Conservation (phyloP, 1,140 invertebrate species). For the Drosophila sturtevanti region DNA sequence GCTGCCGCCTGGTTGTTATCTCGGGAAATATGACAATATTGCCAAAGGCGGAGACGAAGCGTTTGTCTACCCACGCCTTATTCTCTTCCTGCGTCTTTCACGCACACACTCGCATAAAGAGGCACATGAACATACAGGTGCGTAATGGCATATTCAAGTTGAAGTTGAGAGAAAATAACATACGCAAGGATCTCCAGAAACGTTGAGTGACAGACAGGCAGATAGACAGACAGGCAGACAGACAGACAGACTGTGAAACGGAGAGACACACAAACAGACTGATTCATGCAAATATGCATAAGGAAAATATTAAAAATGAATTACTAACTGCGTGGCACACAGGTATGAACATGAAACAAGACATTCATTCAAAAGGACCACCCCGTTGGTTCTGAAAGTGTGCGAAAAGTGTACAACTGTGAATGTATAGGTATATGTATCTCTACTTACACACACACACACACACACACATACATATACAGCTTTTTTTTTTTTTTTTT, state of each 20-base stretch:
- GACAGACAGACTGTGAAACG: not conserved
- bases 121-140: too few species aligned
- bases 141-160: conserved; percentile 67
- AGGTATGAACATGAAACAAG: conserved; percentile 6
- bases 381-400: not conserved
- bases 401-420: too few species aligned
- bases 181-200: conserved; percentile 8
- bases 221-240: conserved; percentile 33
- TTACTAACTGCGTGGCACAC: conserved; percentile 46
- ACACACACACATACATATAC: too few species aligned
- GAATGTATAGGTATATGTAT: not conserved
- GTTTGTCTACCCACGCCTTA: conserved; percentile 18
- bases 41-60: conserved; percentile 37
- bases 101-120: conserved; percentile 21
- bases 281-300: conserved; percentile 61
- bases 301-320: conserved; percentile 74
- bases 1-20: conserved; percentile 55
- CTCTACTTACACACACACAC: not conserved
- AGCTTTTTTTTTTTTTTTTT: conserved; percentile 13
- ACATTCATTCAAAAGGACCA: conserved; percentile 4
- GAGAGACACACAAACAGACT: conserved; percentile 35
- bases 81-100: conserved; percentile 26
- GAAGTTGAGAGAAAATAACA: conserved; percentile 51
- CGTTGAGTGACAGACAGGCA: conserved; percentile 10
- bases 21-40: conserved; percentile 71